Percentiles rank a stretch among this genome's conserved stretches.
Evolutionary conservation across 1,140 invertebrate genomes (phyloP).

Genomic region (Radopholus similis): DNA sequence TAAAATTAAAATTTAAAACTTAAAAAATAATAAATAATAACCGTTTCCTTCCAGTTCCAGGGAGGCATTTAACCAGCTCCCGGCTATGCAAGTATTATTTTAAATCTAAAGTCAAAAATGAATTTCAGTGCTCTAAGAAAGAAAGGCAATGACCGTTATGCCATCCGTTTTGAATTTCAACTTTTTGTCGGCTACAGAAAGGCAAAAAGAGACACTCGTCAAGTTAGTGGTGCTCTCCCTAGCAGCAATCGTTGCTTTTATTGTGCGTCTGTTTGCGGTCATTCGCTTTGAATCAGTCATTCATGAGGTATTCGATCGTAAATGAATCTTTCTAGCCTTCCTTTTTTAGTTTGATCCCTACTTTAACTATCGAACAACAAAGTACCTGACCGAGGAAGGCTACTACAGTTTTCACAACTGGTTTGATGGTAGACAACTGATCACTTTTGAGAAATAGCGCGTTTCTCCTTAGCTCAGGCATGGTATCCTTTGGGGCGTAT

Average conservation of each 20-base stretch:
- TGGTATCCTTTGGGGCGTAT: slow-evolving; percentile 98
- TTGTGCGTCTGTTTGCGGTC: slow-evolving; percentile 93
- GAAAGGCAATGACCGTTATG: too few relatives aligned
- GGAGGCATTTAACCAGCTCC: too few relatives aligned
- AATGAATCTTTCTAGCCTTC: not conserved
- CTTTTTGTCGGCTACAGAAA: not conserved
- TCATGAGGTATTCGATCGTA: slow-evolving; percentile 98
- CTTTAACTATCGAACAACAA: slow-evolving; percentile 96
- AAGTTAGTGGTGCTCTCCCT: slow-evolving; percentile 30
- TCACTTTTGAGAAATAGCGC: slow-evolving; percentile 65
- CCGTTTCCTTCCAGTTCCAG: too few relatives aligned
- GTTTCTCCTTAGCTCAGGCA: too few relatives aligned
- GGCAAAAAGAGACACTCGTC: slow-evolving; percentile 31
- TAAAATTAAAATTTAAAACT: too few relatives aligned
- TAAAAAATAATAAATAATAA: too few relatives aligned
- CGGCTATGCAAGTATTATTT: too few relatives aligned
- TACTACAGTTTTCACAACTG: slow-evolving; percentile 99
- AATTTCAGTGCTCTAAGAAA: too few relatives aligned
- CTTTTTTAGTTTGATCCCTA: slow-evolving; percentile 43
- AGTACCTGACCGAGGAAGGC: slow-evolving; percentile 97
- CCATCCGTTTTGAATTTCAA: too few relatives aligned
- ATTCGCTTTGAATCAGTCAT: slow-evolving; percentile 99
- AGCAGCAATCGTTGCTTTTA: slow-evolving; percentile 75
- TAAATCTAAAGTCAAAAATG: too few relatives aligned
- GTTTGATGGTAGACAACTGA: slow-evolving; percentile 73